A percentile compares a stretch with the other conserved stretches of the same genome.
Conservation (phyloP, 1,140 invertebrate genomes). For the Drosophila grimshawi region DNA sequence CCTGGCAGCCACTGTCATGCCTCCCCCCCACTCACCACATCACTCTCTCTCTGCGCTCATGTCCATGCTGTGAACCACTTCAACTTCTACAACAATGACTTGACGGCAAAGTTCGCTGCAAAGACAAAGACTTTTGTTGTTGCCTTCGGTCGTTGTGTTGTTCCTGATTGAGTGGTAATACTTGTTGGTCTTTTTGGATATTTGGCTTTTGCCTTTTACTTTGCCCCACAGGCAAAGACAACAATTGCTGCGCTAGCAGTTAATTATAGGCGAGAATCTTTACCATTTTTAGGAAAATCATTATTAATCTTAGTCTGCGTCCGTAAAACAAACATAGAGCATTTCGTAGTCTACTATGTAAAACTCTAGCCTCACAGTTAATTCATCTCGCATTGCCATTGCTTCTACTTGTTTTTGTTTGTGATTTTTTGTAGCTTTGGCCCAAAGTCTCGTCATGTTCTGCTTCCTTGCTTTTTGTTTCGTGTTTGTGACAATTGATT, state of each 20-base stretch:
- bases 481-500: constrained; percentile 71
- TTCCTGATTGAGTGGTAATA: constrained; percentile 70
- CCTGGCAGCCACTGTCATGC: constrained; percentile 15
- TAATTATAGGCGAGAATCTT: neutral
- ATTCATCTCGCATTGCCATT: neutral
- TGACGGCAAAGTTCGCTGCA: constrained; percentile 75
- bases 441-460: constrained; percentile 66
- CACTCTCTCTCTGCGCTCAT: neutral
- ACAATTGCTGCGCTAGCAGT: constrained; percentile 2
- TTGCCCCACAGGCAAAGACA: neutral
- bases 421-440: constrained; percentile 41
- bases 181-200: constrained; percentile 30
- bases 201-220: neutral
- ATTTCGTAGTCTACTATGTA: constrained; percentile 13
- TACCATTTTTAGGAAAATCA: neutral
- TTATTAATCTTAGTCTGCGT: neutral
- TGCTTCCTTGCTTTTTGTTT: constrained; percentile 55
- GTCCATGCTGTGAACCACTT: constrained; percentile 26
- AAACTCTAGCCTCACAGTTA: neutral
- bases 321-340: constrained; percentile 9
- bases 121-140: constrained; percentile 67
- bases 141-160: constrained; percentile 29
- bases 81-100: constrained; percentile 65
- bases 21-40: constrained; percentile 9
- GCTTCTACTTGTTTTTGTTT: constrained; percentile 8